Conservation (phyloP, 1,140 invertebrate species). For the Musca vetustissima region DNA sequence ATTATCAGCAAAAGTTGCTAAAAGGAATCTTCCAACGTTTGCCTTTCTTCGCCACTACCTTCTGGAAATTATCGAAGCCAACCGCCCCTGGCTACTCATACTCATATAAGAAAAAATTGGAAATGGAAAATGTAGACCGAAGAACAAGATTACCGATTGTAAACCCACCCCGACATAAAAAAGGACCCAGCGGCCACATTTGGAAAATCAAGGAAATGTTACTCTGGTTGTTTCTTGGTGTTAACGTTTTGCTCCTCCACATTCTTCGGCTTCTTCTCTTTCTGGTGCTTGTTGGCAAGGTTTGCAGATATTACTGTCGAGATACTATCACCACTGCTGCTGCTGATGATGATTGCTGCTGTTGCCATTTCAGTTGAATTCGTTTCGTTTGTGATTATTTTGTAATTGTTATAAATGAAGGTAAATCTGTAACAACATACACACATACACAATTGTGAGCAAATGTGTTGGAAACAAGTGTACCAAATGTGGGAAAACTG, state of each 20-base stretch:
- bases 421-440: neutral
- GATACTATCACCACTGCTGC: neutral
- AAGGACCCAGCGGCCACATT: neutral
- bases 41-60: neutral
- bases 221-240: neutral
- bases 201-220: too few species aligned
- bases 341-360: neutral
- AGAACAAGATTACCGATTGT: neutral
- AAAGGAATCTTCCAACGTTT: neutral
- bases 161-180: too few species aligned
- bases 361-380: neutral
- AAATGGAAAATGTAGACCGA: neutral
- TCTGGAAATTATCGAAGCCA: neutral
- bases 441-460: too few species aligned
- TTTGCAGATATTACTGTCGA: neutral
- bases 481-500: too few species aligned
- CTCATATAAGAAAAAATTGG: too few species aligned
- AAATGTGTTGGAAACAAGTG: too few species aligned
- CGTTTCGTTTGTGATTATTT: conserved; percentile 13
- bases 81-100: too few species aligned
- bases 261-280: neutral
- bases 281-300: neutral
- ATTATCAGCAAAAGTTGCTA: conserved; percentile 16
- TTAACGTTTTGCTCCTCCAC: neutral
- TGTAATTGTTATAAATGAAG: conserved; percentile 13